A percentile compares a stretch with the other conserved stretches of the same genome.
Conservation (phyloP, 2,888 invertebrate species). For the Eupithecia subumbrata region DNA sequence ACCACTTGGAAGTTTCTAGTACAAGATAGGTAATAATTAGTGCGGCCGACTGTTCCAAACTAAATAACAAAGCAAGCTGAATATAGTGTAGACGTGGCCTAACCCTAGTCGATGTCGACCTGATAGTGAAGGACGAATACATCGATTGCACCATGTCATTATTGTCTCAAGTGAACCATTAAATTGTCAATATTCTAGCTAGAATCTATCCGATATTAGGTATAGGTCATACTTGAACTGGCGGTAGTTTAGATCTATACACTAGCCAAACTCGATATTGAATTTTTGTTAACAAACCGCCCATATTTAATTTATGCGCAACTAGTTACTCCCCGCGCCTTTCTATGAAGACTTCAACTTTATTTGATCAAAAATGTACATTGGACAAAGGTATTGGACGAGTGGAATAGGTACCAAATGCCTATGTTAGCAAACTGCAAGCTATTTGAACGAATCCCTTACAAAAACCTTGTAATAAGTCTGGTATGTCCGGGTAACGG, state of each 20-base stretch:
- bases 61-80: not conserved
- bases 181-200: conserved; percentile 2
- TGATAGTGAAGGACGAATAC: conserved; percentile 6
- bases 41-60: not conserved
- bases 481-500: not conserved
- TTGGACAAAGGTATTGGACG: no score
- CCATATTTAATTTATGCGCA: no score
- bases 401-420: no score
- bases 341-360: no score
- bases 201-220: not conserved
- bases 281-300: no score
- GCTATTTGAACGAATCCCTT: no score
- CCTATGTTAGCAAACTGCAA: no score
- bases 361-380: no score
- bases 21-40: not conserved
- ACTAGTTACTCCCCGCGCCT: no score
- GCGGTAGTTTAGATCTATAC: not conserved
- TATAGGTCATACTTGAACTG: not conserved
- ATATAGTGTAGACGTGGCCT: not conserved
- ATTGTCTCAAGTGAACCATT: conserved; percentile 1
- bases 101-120: not conserved
- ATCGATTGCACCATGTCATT: not conserved
- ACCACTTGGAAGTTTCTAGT: not conserved
- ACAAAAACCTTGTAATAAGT: not conserved
- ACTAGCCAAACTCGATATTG: not conserved